Base-by-base conservation (phyloP, 2,888 invertebrate genomes). In the Notodonta dromedarius region DNA sequence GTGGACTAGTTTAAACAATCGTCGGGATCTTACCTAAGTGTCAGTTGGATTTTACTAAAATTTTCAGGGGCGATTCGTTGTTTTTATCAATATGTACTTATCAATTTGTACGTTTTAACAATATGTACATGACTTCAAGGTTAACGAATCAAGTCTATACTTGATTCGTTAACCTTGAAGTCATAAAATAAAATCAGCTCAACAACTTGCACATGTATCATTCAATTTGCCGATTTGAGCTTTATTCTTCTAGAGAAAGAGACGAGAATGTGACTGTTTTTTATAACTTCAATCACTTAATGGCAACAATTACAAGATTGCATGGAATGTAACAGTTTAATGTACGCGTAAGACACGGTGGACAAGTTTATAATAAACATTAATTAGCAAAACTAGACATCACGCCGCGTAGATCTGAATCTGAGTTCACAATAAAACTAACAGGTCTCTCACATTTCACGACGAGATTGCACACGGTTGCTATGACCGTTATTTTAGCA, bases 331-430 rank as follows among this genome's bases (percentile, higher is more conserved):
- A 65, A 70, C 63, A 58, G 59, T 69, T 67, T 61, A 63, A 59
- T 57, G 53, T 61, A 67, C 40, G 60, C 59, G 61, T 62, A 56
- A 50, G 60, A 63, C 58, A 62, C 51, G 50, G 12, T 69, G 55
- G 39, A 39, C 57, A 67, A 65, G 67, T 80, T 76, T 69, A 65
- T 64, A 71, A 69, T 24, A 68, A 78, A 76, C 76, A 77, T 84
- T 87, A 83, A 84, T 88, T 84, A 84, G 74, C 76, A 66, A 78
- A 82, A 79, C 79, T 76, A 82, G 82, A 80, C 78, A 78, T 76
- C 78, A 78, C 69, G 82, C 73, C 71, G 74, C 71, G 55, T 74
- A 81, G 85, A 86, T 86, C 71, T 78, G 72, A 78, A 87, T 87
- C 87, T 71, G 56, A 77, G 71, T 78, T 76, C 65, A 79, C 77